Evolutionary conservation across 2,797 vertebrate species (phyloP).

Genomic region (Craterocephalus amniculus): DNA sequence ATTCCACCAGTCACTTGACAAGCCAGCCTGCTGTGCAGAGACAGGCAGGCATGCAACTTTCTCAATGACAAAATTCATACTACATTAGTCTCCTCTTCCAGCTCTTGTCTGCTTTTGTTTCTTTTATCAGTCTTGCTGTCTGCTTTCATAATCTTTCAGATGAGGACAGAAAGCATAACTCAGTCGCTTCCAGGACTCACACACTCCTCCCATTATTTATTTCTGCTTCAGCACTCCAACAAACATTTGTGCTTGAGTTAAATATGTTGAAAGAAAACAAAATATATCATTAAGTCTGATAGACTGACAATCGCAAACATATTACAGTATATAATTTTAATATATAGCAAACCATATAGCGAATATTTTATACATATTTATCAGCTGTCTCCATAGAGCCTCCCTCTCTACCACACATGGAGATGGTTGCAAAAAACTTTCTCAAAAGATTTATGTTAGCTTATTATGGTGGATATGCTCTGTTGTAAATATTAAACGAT

Average conservation of each 20-base stretch:
- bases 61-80: slow-evolving; percentile 35
- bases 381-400: not conserved
- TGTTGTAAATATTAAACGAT: slow-evolving; percentile 34
- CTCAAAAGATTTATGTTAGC: slow-evolving; percentile 22
- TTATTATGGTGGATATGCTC: slow-evolving; percentile 22
- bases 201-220: slow-evolving; percentile 30
- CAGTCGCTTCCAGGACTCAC: slow-evolving; percentile 22
- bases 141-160: slow-evolving; percentile 52
- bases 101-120: slow-evolving; percentile 46
- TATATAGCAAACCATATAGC: not conserved
- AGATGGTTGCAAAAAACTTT: slow-evolving; percentile 5
- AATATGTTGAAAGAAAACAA: not conserved
- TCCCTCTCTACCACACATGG: not conserved
- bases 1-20: slow-evolving; percentile 26
- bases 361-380: not conserved
- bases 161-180: slow-evolving; percentile 49
- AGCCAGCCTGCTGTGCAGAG: slow-evolving; percentile 13
- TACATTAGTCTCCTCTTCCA: slow-evolving; percentile 37
- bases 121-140: slow-evolving; percentile 43
- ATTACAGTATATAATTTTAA: not conserved
- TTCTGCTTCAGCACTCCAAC: slow-evolving; percentile 3
- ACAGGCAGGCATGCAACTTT: slow-evolving; percentile 31
- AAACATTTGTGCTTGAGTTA: slow-evolving; percentile 8
- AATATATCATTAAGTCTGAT: not conserved
- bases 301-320: too few relatives aligned